These are phyloP conservation scores for Bombus consobrinus DNA, from an alignment of 1,140 invertebrate species.

Conservation along the genomic window DNA sequence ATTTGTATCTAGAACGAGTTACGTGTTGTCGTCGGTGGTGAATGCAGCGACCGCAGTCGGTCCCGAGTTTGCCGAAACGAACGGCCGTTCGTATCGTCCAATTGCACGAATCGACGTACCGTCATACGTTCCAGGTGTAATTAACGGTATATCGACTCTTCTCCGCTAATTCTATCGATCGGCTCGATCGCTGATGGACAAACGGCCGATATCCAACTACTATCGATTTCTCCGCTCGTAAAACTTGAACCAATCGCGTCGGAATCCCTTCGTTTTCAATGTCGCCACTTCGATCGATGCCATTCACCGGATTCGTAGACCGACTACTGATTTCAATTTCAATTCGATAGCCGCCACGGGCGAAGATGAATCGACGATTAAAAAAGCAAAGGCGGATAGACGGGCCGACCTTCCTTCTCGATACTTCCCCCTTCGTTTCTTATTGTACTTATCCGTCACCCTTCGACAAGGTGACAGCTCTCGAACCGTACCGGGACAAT, in stretches of 20 bases:
- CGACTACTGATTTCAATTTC: conserved; percentile 42
- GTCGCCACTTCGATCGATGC: conserved; percentile 13
- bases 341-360: neutral
- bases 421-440: neutral
- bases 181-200: neutral
- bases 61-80: conserved; percentile 47
- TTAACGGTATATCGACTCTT: conserved; percentile 56
- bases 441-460: conserved; percentile 20
- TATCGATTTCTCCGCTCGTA: neutral
- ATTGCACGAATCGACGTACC: conserved; percentile 47
- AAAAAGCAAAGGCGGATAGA: neutral
- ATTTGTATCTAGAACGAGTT: conserved; percentile 61
- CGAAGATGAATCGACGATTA: neutral
- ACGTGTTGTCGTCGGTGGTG: conserved; percentile 62
- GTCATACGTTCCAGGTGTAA: conserved; percentile 42
- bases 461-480: neutral
- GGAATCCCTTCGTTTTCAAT: neutral
- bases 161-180: conserved; percentile 18
- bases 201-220: neutral
- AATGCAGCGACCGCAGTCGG: conserved; percentile 39
- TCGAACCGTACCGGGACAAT: conserved; percentile 9
- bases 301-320: too few species aligned
- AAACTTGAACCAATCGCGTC: neutral
- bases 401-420: neutral
- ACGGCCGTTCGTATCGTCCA: conserved; percentile 26